phyloP scores from a whole-genome alignment of 2,797 vertebrate species.

The Nasua narica region DNA sequence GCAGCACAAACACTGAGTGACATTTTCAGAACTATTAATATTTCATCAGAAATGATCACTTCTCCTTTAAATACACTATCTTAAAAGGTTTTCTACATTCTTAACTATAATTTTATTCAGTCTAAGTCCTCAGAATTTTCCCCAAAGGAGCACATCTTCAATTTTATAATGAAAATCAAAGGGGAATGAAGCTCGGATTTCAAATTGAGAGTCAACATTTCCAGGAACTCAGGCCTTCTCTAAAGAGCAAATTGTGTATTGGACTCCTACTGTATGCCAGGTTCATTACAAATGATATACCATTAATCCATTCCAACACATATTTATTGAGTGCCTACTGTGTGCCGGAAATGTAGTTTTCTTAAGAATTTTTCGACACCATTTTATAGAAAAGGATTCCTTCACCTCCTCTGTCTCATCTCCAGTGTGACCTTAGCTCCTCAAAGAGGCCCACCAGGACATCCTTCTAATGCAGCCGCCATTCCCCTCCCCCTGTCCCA shows the following conservation, averaged over 20 bases:
- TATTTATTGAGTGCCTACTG: background rate
- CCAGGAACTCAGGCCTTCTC: constrained; percentile 41
- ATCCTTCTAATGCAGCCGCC: background rate
- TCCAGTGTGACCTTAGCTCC: background rate
- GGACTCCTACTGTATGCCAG: background rate
- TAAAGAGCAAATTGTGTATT: constrained; percentile 42
- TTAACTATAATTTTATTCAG: constrained; percentile 77
- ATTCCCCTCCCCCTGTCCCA: fast-evolving
- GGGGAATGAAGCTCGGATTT: constrained; percentile 46
- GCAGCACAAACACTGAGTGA: constrained; percentile 75
- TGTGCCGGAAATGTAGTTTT: background rate
- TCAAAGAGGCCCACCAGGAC: background rate
- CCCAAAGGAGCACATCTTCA: constrained; percentile 73
- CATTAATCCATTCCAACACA: background rate
- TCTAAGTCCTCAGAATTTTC: constrained; percentile 69
- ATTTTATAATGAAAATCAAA: constrained; percentile 72
- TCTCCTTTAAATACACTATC: constrained; percentile 72
- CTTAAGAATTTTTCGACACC: background rate
- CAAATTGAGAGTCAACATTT: constrained; percentile 71
- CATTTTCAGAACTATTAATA: constrained; percentile 79
- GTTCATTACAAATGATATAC: background rate
- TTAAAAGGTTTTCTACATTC: constrained; percentile 76
- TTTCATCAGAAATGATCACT: constrained; percentile 79
- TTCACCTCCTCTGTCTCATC: background rate
- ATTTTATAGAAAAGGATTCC: background rate